These are phyloP conservation scores for Salticus scenicus DNA, from an alignment of 2,888 invertebrate species.

Conservation along the genomic window DNA sequence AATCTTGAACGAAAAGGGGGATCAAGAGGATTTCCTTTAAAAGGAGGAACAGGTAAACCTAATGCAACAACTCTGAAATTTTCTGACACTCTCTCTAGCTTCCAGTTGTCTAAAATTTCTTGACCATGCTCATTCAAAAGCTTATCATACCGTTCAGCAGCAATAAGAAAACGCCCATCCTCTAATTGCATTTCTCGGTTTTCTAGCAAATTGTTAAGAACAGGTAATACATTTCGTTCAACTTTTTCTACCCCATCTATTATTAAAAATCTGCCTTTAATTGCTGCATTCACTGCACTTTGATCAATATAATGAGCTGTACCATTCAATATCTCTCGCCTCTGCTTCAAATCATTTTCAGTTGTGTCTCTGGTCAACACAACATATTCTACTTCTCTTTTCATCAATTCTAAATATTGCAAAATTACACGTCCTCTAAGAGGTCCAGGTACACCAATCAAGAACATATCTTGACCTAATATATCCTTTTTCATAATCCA, in stretches of 20 bases:
- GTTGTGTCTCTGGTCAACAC: slow-evolving; percentile 96
- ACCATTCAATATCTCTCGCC: slow-evolving; percentile 90
- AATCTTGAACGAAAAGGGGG: slow-evolving; percentile 96
- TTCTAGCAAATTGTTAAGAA: slow-evolving; percentile 95
- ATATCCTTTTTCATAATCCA: slow-evolving; percentile 78
- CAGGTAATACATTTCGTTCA: slow-evolving; percentile 95
- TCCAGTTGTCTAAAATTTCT: slow-evolving; percentile 88
- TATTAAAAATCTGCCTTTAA: slow-evolving; percentile 89
- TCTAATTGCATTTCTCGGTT: slow-evolving; percentile 99
- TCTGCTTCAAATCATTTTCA: slow-evolving; percentile 96
- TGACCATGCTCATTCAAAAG: slow-evolving; percentile 84
- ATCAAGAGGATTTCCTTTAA: slow-evolving; percentile 94
- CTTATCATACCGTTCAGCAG: slow-evolving; percentile 91
- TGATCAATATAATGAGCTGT: slow-evolving; percentile 94
- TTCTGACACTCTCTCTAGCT: slow-evolving; percentile 92
- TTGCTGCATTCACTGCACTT: slow-evolving; percentile 95
- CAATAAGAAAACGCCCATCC: slow-evolving; percentile 94
- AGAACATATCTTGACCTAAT: slow-evolving; percentile 94
- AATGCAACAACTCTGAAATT: slow-evolving; percentile 94
- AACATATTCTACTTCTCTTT: slow-evolving; percentile 93
- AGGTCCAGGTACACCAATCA: slow-evolving; percentile 93
- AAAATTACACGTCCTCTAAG: slow-evolving; percentile 87
- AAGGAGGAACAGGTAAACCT: slow-evolving; percentile 91
- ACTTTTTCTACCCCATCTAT: slow-evolving; percentile 98
- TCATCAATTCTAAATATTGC: slow-evolving; percentile 88